Evolutionary conservation across 2,888 invertebrate genomes (phyloP).

Genomic region (Lissonota sp.): DNA sequence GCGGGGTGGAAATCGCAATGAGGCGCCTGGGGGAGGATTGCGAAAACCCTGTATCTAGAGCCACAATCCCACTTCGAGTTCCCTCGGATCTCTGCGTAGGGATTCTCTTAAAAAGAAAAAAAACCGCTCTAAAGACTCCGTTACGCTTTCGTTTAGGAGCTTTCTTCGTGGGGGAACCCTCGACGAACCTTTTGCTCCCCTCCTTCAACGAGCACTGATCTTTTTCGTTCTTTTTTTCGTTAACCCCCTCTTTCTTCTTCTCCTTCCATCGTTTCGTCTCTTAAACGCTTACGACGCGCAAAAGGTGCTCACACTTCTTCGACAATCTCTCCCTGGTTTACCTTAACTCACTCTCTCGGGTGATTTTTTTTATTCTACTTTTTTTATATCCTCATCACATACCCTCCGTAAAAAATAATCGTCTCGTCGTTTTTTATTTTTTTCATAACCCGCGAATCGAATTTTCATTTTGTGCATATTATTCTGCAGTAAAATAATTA

Average conservation of each 20-base stretch:
- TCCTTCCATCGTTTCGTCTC: conserved; percentile 60
- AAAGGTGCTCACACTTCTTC: conserved; percentile 65
- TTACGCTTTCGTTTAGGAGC: conserved; percentile 68
- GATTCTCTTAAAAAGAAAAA: conserved; percentile 44
- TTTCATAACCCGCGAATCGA: neutral
- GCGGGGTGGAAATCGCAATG: conserved; percentile 42
- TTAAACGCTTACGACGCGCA: conserved; percentile 75
- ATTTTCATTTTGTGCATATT: conserved; percentile 4
- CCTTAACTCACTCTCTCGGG: conserved; percentile 43
- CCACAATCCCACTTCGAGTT: conserved; percentile 36
- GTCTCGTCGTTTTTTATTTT: conserved; percentile 26
- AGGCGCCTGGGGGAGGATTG: conserved; percentile 32
- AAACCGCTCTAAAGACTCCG: conserved; percentile 66
- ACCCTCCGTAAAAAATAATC: neutral
- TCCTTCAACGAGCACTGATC: conserved; percentile 35
- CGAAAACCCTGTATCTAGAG: conserved; percentile 35
- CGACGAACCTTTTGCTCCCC: conserved; percentile 39
- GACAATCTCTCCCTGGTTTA: conserved; percentile 48
- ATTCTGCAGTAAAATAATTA: neutral
- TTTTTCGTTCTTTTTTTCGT: conserved; percentile 23
- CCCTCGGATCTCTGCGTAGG: conserved; percentile 14
- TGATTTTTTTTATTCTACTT: conserved; percentile 17
- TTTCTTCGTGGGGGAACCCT: conserved; percentile 54
- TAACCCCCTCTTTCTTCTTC: conserved; percentile 21
- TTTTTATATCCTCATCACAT: neutral